Base-by-base conservation (phyloP, 2,888 invertebrate genomes). In the Protodeltote pygarga region DNA sequence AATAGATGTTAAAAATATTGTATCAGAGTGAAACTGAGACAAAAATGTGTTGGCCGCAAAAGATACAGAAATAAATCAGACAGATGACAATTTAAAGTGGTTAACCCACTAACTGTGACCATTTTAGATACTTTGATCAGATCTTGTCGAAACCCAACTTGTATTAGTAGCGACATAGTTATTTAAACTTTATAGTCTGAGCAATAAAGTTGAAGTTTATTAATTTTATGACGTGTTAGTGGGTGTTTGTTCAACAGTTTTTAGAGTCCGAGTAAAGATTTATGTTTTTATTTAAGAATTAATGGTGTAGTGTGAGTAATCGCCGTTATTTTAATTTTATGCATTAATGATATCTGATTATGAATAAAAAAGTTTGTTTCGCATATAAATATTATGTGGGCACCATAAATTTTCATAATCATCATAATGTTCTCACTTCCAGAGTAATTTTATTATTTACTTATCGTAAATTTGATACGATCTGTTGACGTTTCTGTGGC, bases 61-160 rank as follows among this genome's bases (percentile, higher is more conserved):
- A 86, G 87, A 88, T 80, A 89, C 86, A 83, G 85, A 92, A 91
- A 92, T 92, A 92, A 92, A 92, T 92, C 92, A 92, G 87, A 80
- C 84, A 85, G 91, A 92, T 92, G 92, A 92, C 92, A 92, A 92
- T 92, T 92, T 92, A 89, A 92, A 92, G 92, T 92, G 92, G 92
- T 90, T 90, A 91, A 91, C 92, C 92, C 90, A 92, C 89, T 92
- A 91, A 88, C 92, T 91, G 92, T 91, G 90, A 92, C 92, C 92
- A 92, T 92, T 92, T 92, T 92, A 92, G 92, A 92, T 90, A 85
- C 88, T 88, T 88, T 89, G 91, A 92, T 92, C 89, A 87, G 81
- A 92, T 91, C 87, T 91, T 86, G 87, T 87, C 83, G 89, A 88
- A 87, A 81, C 80, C 76, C 75, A 85, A 81, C 80, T 79, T 80